Evolutionary conservation across 2,113 vertebrate species (phyloP).

Genomic region (Hirundichthys speculiger): DNA sequence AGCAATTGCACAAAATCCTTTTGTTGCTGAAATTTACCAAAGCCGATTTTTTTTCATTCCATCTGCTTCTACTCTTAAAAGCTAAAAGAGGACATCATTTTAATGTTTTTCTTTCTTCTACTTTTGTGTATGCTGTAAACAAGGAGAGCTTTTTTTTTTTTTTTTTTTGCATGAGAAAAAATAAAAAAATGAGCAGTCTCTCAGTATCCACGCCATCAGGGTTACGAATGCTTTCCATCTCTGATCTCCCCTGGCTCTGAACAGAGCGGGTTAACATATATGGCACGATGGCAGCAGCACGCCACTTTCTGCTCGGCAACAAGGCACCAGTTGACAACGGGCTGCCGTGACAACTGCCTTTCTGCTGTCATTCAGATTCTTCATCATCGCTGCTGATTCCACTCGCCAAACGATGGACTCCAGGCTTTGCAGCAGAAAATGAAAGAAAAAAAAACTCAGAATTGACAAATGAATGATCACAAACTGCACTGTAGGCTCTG

Average conservation of each 20-base stretch:
- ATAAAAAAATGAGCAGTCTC: conserved; percentile 10
- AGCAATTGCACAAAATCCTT: conserved; percentile 18
- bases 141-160: too few species aligned
- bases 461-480: conserved; percentile 59
- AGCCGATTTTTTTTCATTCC: conserved; percentile 13
- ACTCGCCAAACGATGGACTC: conserved; percentile 48
- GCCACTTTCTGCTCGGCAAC: conserved; percentile 62
- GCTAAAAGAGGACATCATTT: too few species aligned
- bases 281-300: conserved; percentile 47
- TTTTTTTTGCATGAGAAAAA: too few species aligned
- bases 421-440: conserved; percentile 25
- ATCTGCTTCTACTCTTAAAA: too few species aligned
- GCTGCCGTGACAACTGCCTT: conserved; percentile 62
- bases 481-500: conserved; percentile 35
- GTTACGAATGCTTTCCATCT: conserved; percentile 35
- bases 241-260: conserved; percentile 23
- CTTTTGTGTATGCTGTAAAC: too few species aligned
- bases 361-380: conserved; percentile 59
- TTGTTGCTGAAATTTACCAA: conserved; percentile 5
- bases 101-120: too few species aligned
- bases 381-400: conserved; percentile 41
- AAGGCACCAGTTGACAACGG: conserved; percentile 43
- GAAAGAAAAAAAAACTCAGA: conserved; percentile 23
- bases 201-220: conserved; percentile 14
- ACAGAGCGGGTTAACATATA: conserved; percentile 54